Evolutionary conservation across 2,888 invertebrate genomes (phyloP).

Genomic region (Spodoptera exigua): DNA sequence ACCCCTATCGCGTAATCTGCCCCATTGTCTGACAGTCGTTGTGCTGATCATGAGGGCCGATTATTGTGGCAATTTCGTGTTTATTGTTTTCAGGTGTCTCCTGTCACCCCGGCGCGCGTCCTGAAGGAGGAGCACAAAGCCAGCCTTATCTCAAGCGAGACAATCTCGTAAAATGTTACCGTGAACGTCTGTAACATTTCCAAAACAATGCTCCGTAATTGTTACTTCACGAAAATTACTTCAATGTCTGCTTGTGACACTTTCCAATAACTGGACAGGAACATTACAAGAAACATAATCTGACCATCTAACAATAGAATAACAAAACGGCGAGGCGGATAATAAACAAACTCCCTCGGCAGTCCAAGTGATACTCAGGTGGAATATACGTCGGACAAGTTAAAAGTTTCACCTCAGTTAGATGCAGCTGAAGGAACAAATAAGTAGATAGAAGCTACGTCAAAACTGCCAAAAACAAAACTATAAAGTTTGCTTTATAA

Average conservation of each 20-base stretch:
- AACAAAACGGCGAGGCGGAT: constrained; percentile 55
- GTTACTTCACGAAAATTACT: constrained; percentile 51
- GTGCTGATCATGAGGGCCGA: constrained; percentile 86
- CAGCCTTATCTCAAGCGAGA: constrained; percentile 68
- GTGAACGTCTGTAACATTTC: constrained; percentile 44
- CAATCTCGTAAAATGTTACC: constrained; percentile 73
- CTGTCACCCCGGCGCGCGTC: constrained; percentile 65
- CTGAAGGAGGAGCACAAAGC: constrained; percentile 76
- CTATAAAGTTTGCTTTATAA: constrained; percentile 89
- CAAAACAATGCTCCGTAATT: constrained; percentile 49
- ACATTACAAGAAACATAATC: constrained; percentile 40
- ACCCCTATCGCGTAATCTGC: constrained; percentile 87
- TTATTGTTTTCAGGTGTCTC: constrained; percentile 87
- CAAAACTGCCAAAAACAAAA: constrained; percentile 90
- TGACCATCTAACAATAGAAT: constrained; percentile 66
- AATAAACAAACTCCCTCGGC: constrained; percentile 75
- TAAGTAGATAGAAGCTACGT: constrained; percentile 87
- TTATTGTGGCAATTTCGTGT: constrained; percentile 87
- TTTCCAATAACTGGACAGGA: constrained; percentile 44
- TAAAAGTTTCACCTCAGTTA: constrained; percentile 85
- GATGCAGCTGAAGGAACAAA: constrained; percentile 86
- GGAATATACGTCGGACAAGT: constrained; percentile 82
- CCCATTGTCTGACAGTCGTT: constrained; percentile 85
- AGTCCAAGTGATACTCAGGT: constrained; percentile 78
- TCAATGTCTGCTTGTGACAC: constrained; percentile 40